Evolutionary conservation across 30 jellyfish, hydroid and myxozoan species (phyloP).

Genomic region (Aurelia sp.): DNA sequence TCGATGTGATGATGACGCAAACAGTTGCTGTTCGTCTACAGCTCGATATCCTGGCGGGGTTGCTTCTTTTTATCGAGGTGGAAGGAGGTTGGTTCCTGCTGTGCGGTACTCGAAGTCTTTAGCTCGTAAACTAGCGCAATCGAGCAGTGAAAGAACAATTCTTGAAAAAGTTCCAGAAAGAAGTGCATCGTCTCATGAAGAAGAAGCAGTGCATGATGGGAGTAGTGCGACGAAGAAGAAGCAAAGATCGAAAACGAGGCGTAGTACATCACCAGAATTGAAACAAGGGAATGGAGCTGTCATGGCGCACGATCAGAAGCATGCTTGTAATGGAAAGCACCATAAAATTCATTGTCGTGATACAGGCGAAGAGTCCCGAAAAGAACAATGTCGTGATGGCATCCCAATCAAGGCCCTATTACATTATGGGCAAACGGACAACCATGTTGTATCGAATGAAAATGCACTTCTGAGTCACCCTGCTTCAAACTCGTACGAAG

Average conservation of each 20-base stretch:
- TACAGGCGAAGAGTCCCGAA: too few relatives aligned
- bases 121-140: constrained; percentile 41
- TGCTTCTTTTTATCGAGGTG: constrained; percentile 36
- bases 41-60: constrained; percentile 3
- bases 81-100: constrained; percentile 51
- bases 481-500: too few relatives aligned
- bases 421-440: neutral
- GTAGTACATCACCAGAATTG: too few relatives aligned
- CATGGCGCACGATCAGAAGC: too few relatives aligned
- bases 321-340: too few relatives aligned
- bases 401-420: neutral
- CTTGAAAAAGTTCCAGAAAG: constrained; percentile 47
- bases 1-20: constrained; percentile 50
- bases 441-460: neutral
- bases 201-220: neutral
- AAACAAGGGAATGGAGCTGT: too few relatives aligned
- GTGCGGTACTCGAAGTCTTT: constrained; percentile 50
- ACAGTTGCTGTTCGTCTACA: constrained; percentile 1
- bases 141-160: constrained; percentile 8
- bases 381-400: neutral
- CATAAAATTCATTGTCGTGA: too few relatives aligned
- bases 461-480: neutral
- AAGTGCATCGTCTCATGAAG: constrained; percentile 1
- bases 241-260: too few relatives aligned
- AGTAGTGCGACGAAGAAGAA: too few relatives aligned